phyloP scores from a whole-genome alignment of 2,797 vertebrate species.

The Ceryle rudis region DNA sequence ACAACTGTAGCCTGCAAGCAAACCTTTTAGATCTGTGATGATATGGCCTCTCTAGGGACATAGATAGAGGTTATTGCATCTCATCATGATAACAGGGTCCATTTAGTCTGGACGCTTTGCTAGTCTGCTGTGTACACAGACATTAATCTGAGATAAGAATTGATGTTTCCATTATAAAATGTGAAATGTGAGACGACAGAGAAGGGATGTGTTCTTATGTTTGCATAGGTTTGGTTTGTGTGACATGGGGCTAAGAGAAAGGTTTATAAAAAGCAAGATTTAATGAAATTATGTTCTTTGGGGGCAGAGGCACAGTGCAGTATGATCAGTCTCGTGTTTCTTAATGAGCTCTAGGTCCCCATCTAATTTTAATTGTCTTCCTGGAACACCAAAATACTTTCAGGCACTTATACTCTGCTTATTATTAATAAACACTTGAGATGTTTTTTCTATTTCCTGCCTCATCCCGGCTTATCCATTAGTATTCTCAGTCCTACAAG shows the following conservation, averaged over 20 bases:
- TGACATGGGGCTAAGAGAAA: not conserved
- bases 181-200: slow-evolving; percentile 23
- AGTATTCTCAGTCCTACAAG: not conserved
- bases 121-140: not conserved
- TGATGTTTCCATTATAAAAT: slow-evolving; percentile 11
- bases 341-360: slow-evolving; percentile 22
- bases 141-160: slow-evolving; percentile 19
- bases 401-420: slow-evolving; percentile 10
- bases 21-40: not conserved
- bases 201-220: not conserved
- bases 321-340: slow-evolving; percentile 45
- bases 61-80: not conserved
- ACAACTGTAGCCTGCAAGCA: not conserved
- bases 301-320: not conserved
- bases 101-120: slow-evolving; percentile 12
- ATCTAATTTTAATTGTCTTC: slow-evolving; percentile 54
- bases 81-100: not conserved
- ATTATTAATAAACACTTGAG: slow-evolving; percentile 31
- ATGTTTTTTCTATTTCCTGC: slow-evolving; percentile 9
- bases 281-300: not conserved
- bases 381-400: slow-evolving; percentile 35
- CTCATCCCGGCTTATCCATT: not conserved
- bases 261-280: slow-evolving; percentile 14
- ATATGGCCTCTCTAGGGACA: not conserved
- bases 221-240: not conserved